A percentile compares a stretch with the other conserved stretches of the same genome.
Conservation (phyloP, 1,140 invertebrate genomes). For the Littorina saxatilis region DNA sequence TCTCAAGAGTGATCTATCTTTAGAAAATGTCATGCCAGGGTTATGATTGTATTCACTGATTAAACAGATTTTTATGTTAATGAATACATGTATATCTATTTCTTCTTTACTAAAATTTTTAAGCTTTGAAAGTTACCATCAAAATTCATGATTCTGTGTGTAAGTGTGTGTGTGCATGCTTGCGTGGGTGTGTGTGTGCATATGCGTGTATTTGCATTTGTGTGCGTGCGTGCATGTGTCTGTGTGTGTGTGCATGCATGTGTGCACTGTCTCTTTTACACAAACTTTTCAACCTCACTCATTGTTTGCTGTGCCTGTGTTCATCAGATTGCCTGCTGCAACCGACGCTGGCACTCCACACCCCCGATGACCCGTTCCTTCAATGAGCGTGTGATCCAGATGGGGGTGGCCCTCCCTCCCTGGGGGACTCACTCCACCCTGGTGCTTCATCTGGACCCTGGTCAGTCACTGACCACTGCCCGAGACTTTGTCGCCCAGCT, state of each 20-base stretch:
- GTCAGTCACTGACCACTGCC: conserved; percentile 61
- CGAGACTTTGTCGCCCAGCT: conserved; percentile 62
- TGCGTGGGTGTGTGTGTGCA: conserved; percentile 6
- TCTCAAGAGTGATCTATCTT: too few relatives aligned
- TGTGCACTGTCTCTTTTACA: too few relatives aligned
- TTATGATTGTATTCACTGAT: too few relatives aligned
- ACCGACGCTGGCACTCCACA: conserved; percentile 54
- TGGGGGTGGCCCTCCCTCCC: conserved; percentile 64
- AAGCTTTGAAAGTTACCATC: too few relatives aligned
- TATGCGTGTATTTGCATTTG: not conserved
- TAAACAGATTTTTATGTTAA: too few relatives aligned
- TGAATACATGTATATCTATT: too few relatives aligned
- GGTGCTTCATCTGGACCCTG: conserved; percentile 60
- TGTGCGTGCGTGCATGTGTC: not conserved
- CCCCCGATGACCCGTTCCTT: conserved; percentile 56
- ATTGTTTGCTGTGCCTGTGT: not conserved
- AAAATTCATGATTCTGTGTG: not conserved
- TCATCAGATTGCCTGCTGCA: conserved; percentile 52
- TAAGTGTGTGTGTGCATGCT: not conserved
- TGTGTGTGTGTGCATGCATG: not conserved
- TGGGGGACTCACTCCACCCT: conserved; percentile 59
- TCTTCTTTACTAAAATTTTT: too few relatives aligned
- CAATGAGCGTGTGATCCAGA: conserved; percentile 54
- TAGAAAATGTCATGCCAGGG: too few relatives aligned
- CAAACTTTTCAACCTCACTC: too few relatives aligned